Base-by-base conservation (phyloP, 2,113 vertebrate genomes). In the Machaerirhynchus nigripectus region DNA sequence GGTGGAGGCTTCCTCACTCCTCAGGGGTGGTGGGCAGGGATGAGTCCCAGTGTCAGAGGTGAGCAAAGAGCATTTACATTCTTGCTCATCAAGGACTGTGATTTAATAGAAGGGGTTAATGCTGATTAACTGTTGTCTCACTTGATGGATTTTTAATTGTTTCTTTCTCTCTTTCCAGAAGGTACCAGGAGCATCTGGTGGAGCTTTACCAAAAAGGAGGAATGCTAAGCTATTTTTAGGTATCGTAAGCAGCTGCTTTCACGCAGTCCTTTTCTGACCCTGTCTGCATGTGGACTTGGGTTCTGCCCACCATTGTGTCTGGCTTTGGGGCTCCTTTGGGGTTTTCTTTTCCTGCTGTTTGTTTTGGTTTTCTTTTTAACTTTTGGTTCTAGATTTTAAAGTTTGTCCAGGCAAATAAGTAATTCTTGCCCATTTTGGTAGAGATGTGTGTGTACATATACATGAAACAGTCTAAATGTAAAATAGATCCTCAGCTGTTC, bases 191-290 rank as follows among this genome's bases (percentile, higher is more conserved):
- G 99, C 99, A 85, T 99, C 99, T 95, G 99, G 98, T 95, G 99
- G 99, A 63, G 98, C 98, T 91, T 97, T 99, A 95, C 98, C 98
- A 84, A 99, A 98, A 98, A 97, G 98, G 94, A 99, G 98, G 97
- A 99, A 99, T 91, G 98, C 99, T 93, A 99, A 99, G 98, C 97
- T 99, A 85, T 99, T 99, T 98, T 98, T 99, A 98, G 99, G 99
- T 98, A 98, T 97, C 95, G 93, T 96, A 87, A 94, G 87, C 94
- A 96, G 55, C 95, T 94, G 75, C 74, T 91, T 97, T 79, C 91
- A 89, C 40, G 47, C 24, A 83, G 60, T 96, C 61, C 95, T 88
- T 95, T 84, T 64, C 65, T 95, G 96, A 90, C 69, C 44, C 79
- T 91, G 52, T 92, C 79, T 96, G 93, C 76, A 21, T 91, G 84